Percentiles rank a stretch among this genome's conserved stretches.
These are phyloP conservation scores for Eupithecia vulgata DNA, from an alignment of 2,888 invertebrate genomes.

Conservation along the genomic window DNA sequence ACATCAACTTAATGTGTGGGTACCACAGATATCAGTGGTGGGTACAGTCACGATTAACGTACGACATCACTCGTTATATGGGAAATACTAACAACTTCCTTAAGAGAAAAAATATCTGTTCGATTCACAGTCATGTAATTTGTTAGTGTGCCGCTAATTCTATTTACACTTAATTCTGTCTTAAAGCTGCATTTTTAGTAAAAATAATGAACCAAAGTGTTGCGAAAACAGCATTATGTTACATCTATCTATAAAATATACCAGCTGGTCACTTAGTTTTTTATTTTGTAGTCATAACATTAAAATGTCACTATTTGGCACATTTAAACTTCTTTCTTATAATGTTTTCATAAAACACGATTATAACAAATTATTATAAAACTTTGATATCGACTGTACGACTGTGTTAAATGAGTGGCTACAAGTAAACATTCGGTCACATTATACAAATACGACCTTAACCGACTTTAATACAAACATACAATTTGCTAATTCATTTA, in stretches of 20 bases:
- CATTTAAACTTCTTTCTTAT: too few relatives aligned
- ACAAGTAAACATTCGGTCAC: slow-evolving; percentile 7
- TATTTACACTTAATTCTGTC: too few relatives aligned
- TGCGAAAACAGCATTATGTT: too few relatives aligned
- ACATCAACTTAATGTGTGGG: background rate
- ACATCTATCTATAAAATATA: too few relatives aligned
- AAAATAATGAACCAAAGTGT: too few relatives aligned
- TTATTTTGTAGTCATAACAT: too few relatives aligned
- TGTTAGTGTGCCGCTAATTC: too few relatives aligned
- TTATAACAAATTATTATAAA: background rate
- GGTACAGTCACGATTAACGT: background rate
- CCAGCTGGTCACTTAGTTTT: too few relatives aligned
- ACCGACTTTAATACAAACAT: slow-evolving; percentile 20
- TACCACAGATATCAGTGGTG: too few relatives aligned
- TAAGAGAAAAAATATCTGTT: background rate
- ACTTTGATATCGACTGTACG: background rate
- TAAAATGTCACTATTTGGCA: too few relatives aligned
- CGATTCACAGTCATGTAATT: background rate
- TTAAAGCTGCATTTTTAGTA: too few relatives aligned
- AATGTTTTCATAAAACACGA: too few relatives aligned
- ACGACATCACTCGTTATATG: background rate
- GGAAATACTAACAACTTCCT: background rate
- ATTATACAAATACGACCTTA: slow-evolving; percentile 14
- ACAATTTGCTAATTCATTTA: slow-evolving; percentile 13
- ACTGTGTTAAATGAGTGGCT: background rate